Evolutionary conservation across 2,797 vertebrate genomes (phyloP), one percentile per base, ranked within the genome.

Genomic region (Argentina silus): DNA sequence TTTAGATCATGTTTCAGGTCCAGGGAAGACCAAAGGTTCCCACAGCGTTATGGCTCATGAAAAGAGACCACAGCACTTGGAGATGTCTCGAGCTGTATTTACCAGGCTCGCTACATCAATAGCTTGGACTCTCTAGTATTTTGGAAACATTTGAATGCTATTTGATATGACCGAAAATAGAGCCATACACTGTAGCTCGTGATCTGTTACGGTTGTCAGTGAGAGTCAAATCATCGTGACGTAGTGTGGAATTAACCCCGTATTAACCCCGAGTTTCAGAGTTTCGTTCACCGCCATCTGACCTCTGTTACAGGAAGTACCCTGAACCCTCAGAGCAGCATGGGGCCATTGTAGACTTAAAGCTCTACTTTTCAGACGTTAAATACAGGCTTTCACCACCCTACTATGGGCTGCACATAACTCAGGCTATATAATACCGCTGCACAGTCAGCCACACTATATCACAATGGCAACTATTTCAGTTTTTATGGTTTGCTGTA

Each of bases 311-410:
- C 72, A 74, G 56, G 75, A 78, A 75, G 63, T 44, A 56, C 73
- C 61, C 68, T 70, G 45, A 76, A 61, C 36, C 76, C 67, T 51
- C 62, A 17, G 51, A 56, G 62, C 55, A 19, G 48, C 42, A 55
- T 48, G 55, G 70, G 70, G 61, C 43, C 47, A 63, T 83, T 81
- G 78, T 43, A 27, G 42, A 69, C 76, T 78, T 53, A 43, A 4
- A 50, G 47, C 77, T 23, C 62, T 56, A 67, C n/a, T n/a, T n/a
- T 74, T 62, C 48, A 74, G 66, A 79, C 80, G 73, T 84, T 78
- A 81, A 80, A 84, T 81, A 78, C 77, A 70, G 60, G 14, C 67
- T 81, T 81, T 77, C 77, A 74, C 66, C 81, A 69, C 72, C 56
- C 80, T 69, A 72, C 68, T 50, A 14, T 51, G 7, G 74, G 67